These are phyloP conservation scores for Theristicus caerulescens DNA, from an alignment of 2,113 vertebrate species.

Conservation along the genomic window DNA sequence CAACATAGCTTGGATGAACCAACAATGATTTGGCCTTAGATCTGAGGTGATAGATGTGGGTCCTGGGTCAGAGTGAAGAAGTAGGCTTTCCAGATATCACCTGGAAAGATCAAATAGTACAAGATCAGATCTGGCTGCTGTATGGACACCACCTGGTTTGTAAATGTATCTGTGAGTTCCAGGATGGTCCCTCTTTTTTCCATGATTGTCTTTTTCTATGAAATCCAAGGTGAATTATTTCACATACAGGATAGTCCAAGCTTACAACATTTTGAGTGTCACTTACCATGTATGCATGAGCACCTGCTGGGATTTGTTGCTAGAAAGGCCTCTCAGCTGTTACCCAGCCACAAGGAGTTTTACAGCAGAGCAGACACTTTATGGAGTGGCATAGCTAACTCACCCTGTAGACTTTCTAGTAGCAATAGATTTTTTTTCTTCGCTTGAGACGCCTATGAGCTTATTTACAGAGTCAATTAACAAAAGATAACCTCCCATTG, in stretches of 20 bases:
- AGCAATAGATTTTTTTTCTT: slow-evolving; percentile 26
- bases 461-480: slow-evolving; percentile 86
- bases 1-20: not conserved
- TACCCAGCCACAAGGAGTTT: not conserved
- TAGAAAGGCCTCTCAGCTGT: not conserved
- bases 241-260: not conserved
- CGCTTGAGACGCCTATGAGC: slow-evolving; percentile 9
- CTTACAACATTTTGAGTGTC: not conserved
- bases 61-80: not conserved
- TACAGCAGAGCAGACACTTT: not conserved
- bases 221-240: not conserved
- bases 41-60: not conserved
- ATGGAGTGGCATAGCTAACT: not conserved
- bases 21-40: not conserved
- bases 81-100: not conserved
- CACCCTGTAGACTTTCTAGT: slow-evolving; percentile 1
- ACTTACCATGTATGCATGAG: not conserved
- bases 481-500: slow-evolving; percentile 85
- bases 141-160: not conserved
- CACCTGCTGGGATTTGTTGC: not conserved
- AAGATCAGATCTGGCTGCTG: not conserved
- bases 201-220: not conserved
- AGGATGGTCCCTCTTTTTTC: not conserved
- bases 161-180: not conserved
- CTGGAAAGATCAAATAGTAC: not conserved